Base-by-base conservation (phyloP, 2,113 vertebrate genomes). In the Opisthocomus hoazin region DNA sequence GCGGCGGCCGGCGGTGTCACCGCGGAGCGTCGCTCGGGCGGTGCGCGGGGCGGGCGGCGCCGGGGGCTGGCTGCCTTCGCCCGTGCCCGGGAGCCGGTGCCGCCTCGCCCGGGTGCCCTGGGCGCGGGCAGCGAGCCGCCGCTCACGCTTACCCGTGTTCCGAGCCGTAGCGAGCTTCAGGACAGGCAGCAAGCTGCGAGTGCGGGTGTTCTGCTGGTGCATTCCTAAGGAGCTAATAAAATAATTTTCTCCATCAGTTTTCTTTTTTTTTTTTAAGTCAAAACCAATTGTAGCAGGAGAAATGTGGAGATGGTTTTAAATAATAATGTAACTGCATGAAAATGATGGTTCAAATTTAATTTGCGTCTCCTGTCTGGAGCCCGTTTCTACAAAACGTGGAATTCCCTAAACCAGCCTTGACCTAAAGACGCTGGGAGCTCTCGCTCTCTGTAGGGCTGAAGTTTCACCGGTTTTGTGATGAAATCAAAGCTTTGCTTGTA, bases 1-100 rank as follows among this genome's bases (percentile, higher is more conserved):
- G 1, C 5, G 4, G 78, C 45, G 63, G 29, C 34, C 22, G 12
- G 41, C 3, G 12, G 12, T 60, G 53, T 37, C 36, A 2, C 60
- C 37, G 1, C 0, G 39, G 73, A 1, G 1, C 0, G 77, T 11
- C 50, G 17, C 56, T 5, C 0, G 86, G 48, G 2, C 0, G 1
- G 10, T 0, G 73, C 64, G 0, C 18, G 46, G 77, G 2, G 64
- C 46, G 0, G 58, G 4, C 24, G 1, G 73, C 45, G 3, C 36
- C 4, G 34, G 15, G 24, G 91, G 41, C 5, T 4, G n/a, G n/a
- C n/a, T 1, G 66, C 7, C 30, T 11, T 13, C 21, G 78, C 45
- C 39, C 2, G 14, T 3, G 39, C 4, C 4, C n/a, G n/a, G n/a
- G n/a, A n/a, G n/a, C n/a, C n/a, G n/a, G n/a, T n/a, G n/a, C n/a